Evolutionary conservation across 2,797 vertebrate genomes (phyloP), one percentile per base, ranked within the genome.

Genomic region (Gallinago solitaria): DNA sequence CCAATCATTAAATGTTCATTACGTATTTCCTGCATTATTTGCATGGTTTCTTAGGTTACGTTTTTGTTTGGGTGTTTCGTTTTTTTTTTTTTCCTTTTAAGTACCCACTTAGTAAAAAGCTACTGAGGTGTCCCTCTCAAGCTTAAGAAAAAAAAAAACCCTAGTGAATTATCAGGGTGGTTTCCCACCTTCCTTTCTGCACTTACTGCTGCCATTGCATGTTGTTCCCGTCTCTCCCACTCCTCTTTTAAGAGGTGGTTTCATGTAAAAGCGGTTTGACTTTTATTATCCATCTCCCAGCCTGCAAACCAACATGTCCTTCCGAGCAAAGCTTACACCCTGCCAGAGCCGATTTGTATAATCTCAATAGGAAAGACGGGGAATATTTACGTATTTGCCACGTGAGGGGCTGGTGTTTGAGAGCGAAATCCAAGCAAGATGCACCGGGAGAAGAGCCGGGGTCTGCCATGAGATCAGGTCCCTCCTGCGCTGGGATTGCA

Each of bases 261-360:
- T 90, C 39, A 60, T 2, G 51, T 18, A 78, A 91, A 86, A 94
- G 28, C 51, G 69, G 86, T 74, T 94, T 61, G 91, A 43, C 24
- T 70, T 63, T 73, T 77, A 64, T 6, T 53, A 70, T 11, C 57
- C 69, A 91, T 67, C 80, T 68, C 56, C 50, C 54, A 54, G 78
- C 82, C 95, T 73, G 90, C 35, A 95, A 92, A 91, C 81, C 50
- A 95, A 93, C 2, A 76, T 21, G 3, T 63, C 92, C 84, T 85
- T 83, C 71, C 17, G 67, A 87, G 71, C 9, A n/a, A 87, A 90
- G 67, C 68, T 78, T 88, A 79, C 27, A 73, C 73, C n/a, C 82
- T 56, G 64, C 54, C 92, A 90, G 77, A 93, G 90, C 37, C 73
- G 67, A 27, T 80, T 93, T 94, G 88, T 86, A 82, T 41, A 75